These are phyloP conservation scores for Maniola hyperantus DNA, from an alignment of 2,888 invertebrate genomes.

Conservation along the genomic window DNA sequence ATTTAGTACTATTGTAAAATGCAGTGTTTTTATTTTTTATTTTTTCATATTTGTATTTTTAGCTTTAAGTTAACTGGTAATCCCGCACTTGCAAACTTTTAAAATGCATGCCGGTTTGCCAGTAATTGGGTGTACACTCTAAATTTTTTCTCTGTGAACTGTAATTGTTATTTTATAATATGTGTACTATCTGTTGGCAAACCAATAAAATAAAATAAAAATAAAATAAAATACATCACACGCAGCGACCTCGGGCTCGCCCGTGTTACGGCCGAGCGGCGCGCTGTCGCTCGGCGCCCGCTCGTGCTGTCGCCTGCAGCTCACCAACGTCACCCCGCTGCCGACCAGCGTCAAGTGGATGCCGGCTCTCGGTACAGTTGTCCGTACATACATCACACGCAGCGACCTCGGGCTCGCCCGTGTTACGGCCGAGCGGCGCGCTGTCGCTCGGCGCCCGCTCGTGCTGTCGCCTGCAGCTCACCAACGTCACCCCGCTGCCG, in stretches of 20 bases:
- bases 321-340: constrained; percentile 62
- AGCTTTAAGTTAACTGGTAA: no score
- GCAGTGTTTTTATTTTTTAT: no score
- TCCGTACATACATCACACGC: not conserved
- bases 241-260: constrained; percentile 43
- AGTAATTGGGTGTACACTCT: no score
- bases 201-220: no score
- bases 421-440: constrained; percentile 54
- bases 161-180: no score
- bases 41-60: no score
- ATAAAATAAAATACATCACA: no score
- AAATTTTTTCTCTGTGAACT: no score
- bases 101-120: no score
- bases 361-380: constrained; percentile 48
- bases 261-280: constrained; percentile 53
- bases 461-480: constrained; percentile 54
- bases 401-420: constrained; percentile 46
- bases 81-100: no score
- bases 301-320: constrained; percentile 52
- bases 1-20: no score
- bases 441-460: constrained; percentile 47
- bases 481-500: constrained; percentile 61
- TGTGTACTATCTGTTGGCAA: no score
- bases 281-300: constrained; percentile 48
- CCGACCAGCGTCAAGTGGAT: constrained; percentile 59